Evolutionary conservation across 2,797 vertebrate genomes (phyloP), one percentile per base, ranked within the genome.

Genomic region (Ataeniobius toweri): DNA sequence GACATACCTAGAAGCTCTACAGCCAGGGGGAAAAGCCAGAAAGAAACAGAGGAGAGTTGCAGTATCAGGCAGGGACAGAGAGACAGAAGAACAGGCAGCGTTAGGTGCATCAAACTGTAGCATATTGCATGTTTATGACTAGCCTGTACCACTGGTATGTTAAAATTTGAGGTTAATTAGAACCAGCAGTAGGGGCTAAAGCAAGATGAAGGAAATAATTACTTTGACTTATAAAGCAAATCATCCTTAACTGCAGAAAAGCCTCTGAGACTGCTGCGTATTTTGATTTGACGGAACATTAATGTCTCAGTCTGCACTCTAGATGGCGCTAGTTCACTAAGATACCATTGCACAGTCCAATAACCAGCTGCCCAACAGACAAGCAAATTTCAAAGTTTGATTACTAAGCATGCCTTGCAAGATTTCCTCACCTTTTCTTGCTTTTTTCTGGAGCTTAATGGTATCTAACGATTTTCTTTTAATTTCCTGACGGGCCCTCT

Each of bases 401-500:
- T 75, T 31, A 7, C 44, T 39, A 14, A 72, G 39, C 24, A 53
- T 22, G 5, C 14, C 0, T 53, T 31, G 13, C 44, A 22, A 14
- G 10, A 8, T 46, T 36, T 26, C 7, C 92, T 90, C 89, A 99
- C 98, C 98, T 97, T 99, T 99, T 85, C 97, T 96, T 0, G 98
- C 98, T 79, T 99, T 99, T 87, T 99, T 99, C 94, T 99, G 98
- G 24, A 99, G 96, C 87, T 99, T 99, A 83, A 99, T 94, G 0
- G 98, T 99, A 89, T 99, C 98, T 0, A 98, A 96, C 0, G 98
- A 99, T 88, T 98, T 99, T 80, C 98, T 97, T 93, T 99, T 99
- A 81, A 99, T 99, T 94, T 99, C 98, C 2, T 99, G 98, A 48
- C 98, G 96, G 58, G 98, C 97, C 72, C 98, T 94, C 76, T 99